Conservation (phyloP, 1,140 invertebrate genomes). For the Meloidogyne exigua region DNA sequence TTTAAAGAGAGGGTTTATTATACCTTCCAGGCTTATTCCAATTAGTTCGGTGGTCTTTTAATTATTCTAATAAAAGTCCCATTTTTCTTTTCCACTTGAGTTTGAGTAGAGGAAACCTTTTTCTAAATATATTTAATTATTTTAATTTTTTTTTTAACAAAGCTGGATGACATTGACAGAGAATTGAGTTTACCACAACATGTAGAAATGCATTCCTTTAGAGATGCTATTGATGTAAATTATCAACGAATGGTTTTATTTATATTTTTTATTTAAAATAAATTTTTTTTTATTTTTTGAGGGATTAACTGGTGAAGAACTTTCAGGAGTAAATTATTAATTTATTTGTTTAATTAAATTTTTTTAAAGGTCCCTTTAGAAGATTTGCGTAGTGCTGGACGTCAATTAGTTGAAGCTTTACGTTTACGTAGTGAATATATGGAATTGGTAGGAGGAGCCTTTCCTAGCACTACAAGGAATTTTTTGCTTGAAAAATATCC, state of each 20-base stretch:
- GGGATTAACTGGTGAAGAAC: slow-evolving; percentile 58
- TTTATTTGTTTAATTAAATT: neutral
- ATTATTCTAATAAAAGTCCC: too few species aligned
- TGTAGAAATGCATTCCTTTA: slow-evolving; percentile 59
- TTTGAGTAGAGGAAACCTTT: too few species aligned
- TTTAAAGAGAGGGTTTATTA: too few species aligned
- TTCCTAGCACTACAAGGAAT: slow-evolving; percentile 56
- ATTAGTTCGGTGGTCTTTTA: too few species aligned
- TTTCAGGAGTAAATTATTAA: slow-evolving; percentile 58
- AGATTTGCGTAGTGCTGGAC: slow-evolving; percentile 53
- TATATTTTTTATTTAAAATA: neutral
- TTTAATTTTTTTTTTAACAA: too few species aligned
- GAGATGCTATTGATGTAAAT: slow-evolving; percentile 63
- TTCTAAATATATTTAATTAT: too few species aligned
- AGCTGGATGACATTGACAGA: slow-evolving; percentile 25
- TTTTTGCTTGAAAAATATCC: slow-evolving; percentile 58
- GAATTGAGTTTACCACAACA: slow-evolving; percentile 47
- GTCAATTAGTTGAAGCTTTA: slow-evolving; percentile 54
- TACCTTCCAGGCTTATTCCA: too few species aligned
- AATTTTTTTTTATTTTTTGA: neutral
- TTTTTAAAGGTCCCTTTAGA: slow-evolving; percentile 58
- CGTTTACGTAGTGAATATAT: slow-evolving; percentile 58
- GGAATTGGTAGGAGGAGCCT: slow-evolving; percentile 55
- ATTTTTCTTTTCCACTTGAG: too few species aligned
- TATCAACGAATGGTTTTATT: slow-evolving; percentile 60